phyloP scores from a whole-genome alignment of 1,140 invertebrate species.

The Zaprionus taronus region DNA sequence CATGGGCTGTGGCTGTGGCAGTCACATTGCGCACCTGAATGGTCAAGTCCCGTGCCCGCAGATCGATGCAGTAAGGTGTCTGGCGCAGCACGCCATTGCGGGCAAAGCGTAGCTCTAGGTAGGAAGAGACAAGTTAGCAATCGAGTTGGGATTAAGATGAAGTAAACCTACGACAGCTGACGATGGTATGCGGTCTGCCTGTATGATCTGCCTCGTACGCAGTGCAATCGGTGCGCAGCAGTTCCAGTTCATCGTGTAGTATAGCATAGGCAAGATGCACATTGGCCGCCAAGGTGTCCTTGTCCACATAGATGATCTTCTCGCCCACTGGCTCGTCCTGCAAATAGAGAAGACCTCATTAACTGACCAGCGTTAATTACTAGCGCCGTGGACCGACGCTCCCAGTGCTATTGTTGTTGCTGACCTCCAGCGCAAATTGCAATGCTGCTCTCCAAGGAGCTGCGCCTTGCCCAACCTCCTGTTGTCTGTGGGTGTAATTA shows the following conservation, averaged over 20 bases:
- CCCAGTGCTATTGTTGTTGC: background rate
- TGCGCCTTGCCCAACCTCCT: constrained; percentile 12
- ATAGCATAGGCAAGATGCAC: constrained; percentile 67
- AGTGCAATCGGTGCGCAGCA: constrained; percentile 69
- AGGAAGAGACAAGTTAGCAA: background rate
- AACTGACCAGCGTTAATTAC: constrained; percentile 74
- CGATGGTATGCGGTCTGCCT: constrained; percentile 69
- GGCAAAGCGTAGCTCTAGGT: constrained; percentile 68
- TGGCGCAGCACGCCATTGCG: constrained; percentile 66
- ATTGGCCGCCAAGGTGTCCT: constrained; percentile 75
- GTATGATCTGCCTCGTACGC: constrained; percentile 82
- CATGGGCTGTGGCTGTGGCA: constrained; percentile 56
- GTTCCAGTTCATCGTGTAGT: constrained; percentile 61
- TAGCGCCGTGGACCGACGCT: constrained; percentile 32
- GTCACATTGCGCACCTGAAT: constrained; percentile 37
- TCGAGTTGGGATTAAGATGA: background rate
- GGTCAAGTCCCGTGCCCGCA: constrained; percentile 71
- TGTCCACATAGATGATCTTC: constrained; percentile 79
- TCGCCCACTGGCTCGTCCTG: constrained; percentile 70
- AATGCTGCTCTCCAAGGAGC: constrained; percentile 56
- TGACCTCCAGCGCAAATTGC: constrained; percentile 51
- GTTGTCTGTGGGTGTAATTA: constrained; percentile 47
- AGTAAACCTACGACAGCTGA: constrained; percentile 79
- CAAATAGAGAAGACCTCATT: constrained; percentile 21
- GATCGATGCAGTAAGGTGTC: constrained; percentile 63